Evolutionary conservation across 2,113 vertebrate species (phyloP).

Genomic region (Lepus timidus): DNA sequence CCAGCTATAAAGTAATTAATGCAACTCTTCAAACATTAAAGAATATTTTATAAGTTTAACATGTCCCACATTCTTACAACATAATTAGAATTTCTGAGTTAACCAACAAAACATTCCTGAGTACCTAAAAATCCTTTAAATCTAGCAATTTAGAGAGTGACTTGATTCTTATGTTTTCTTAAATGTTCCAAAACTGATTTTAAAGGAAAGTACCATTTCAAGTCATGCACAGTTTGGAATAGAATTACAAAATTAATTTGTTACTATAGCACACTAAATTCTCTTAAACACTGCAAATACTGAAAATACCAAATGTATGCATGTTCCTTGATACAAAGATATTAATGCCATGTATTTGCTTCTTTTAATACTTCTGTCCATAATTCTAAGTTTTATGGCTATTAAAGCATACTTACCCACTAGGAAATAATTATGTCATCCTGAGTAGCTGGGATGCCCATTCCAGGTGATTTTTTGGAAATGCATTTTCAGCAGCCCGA

Average conservation of each 20-base stretch:
- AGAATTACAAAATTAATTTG: slow-evolving; percentile 38
- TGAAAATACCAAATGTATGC: neutral
- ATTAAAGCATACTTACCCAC: slow-evolving; percentile 68
- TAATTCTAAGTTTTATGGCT: slow-evolving; percentile 14
- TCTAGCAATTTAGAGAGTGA: slow-evolving; percentile 12
- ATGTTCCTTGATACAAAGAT: slow-evolving; percentile 6
- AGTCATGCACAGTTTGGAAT: slow-evolving; percentile 33
- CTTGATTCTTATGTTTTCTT: slow-evolving; percentile 34
- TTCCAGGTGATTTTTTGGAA: neutral
- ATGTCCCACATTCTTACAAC: slow-evolving; percentile 5
- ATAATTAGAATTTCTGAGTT: slow-evolving; percentile 3
- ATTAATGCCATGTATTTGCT: neutral
- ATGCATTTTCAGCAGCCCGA: neutral
- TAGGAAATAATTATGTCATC: slow-evolving; percentile 20
- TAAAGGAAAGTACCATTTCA: slow-evolving; percentile 63
- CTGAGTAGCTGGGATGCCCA: neutral
- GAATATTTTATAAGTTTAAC: slow-evolving; percentile 14
- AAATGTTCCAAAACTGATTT: slow-evolving; percentile 48
- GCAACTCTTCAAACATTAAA: slow-evolving; percentile 37
- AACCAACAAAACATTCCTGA: slow-evolving; percentile 48
- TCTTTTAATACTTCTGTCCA: slow-evolving; percentile 45
- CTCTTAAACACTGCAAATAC: slow-evolving; percentile 23
- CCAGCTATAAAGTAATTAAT: slow-evolving; percentile 47
- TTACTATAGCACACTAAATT: slow-evolving; percentile 15
- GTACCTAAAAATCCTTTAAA: slow-evolving; percentile 27